Conservation (phyloP, 2,888 invertebrate genomes). For the Nephrotoma appendiculata region DNA sequence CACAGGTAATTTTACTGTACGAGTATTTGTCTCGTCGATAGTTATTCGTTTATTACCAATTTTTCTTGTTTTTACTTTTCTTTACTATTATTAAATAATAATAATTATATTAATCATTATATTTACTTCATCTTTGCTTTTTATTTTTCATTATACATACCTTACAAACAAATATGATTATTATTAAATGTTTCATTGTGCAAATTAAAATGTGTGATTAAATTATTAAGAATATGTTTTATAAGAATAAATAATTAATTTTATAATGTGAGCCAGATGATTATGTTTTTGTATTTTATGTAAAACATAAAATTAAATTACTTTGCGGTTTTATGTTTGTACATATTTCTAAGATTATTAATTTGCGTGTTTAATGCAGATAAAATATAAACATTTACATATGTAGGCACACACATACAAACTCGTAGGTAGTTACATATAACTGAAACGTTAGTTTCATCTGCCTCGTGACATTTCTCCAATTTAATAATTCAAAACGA, state of each 20-base stretch:
- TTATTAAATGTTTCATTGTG: background rate
- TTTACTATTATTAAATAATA: background rate
- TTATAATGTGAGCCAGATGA: background rate
- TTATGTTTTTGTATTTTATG: background rate
- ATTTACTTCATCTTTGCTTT: background rate
- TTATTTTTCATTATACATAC: background rate
- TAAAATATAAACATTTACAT: background rate
- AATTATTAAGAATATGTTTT: background rate
- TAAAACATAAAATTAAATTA: background rate
- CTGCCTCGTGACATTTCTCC: no score
- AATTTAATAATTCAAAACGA: no score
- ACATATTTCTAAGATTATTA: background rate
- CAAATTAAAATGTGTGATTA: background rate
- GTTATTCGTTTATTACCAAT: background rate
- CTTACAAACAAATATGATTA: background rate
- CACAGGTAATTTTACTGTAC: slow-evolving; percentile 51
- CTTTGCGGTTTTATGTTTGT: background rate
- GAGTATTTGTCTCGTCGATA: background rate
- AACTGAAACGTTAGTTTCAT: no score
- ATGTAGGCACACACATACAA: no score
- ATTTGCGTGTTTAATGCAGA: background rate
- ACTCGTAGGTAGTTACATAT: no score
- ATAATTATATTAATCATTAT: background rate
- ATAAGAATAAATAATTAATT: background rate
- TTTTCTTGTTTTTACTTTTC: background rate